These are phyloP conservation scores for Microplitis mediator DNA, from an alignment of 1,140 invertebrate species.

Conservation along the genomic window DNA sequence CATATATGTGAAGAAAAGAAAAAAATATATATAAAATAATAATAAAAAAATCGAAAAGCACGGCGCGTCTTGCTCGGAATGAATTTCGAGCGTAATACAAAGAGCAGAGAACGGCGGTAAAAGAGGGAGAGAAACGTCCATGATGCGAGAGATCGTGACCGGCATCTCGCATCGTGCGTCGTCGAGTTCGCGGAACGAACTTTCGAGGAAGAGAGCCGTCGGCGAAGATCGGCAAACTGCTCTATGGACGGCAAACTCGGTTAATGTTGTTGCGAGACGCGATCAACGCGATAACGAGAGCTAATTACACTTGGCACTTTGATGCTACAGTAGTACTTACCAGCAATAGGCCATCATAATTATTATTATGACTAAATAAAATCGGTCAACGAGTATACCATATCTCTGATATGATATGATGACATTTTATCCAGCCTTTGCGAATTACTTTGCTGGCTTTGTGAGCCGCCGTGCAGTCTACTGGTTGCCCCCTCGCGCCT, in stretches of 20 bases:
- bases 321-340: background rate
- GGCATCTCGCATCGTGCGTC: slow-evolving; percentile 34
- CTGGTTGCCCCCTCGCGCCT: slow-evolving; percentile 42
- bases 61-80: slow-evolving; percentile 17
- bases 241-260: background rate
- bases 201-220: slow-evolving; percentile 30
- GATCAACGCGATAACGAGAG: background rate
- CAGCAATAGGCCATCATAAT: no score
- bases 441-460: background rate
- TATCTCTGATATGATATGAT: background rate
- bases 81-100: slow-evolving; percentile 23
- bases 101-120: slow-evolving; percentile 16
- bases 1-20: background rate
- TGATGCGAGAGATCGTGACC: slow-evolving; percentile 40
- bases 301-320: background rate
- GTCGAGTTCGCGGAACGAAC: slow-evolving; percentile 36
- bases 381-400: slow-evolving; percentile 15
- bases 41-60: slow-evolving; percentile 22
- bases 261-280: slow-evolving; percentile 4
- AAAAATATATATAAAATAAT: background rate
- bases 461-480: slow-evolving; percentile 57
- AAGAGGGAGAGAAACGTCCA: slow-evolving; percentile 26
- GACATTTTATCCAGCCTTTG: background rate
- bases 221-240: background rate
- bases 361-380: slow-evolving; percentile 6